Percentiles rank a stretch among this genome's conserved stretches.
phyloP scores from a whole-genome alignment of 2,888 invertebrate genomes.

The Orchesellides sinensis region DNA sequence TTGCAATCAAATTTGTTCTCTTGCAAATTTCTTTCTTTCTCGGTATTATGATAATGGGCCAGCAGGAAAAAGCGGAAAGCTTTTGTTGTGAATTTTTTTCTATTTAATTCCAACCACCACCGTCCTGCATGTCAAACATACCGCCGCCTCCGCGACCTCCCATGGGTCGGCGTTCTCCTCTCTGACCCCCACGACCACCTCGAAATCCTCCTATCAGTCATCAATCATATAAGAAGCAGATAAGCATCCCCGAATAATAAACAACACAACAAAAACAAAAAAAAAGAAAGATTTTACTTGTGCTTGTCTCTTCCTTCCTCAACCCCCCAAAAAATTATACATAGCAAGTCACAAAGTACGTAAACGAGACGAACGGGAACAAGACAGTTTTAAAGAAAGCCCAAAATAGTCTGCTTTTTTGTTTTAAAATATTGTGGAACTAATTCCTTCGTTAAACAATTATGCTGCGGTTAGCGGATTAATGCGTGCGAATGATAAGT shows the following conservation, averaged over 20 bases:
- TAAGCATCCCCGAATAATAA: slow-evolving; percentile 66
- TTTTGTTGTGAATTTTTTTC: slow-evolving; percentile 54
- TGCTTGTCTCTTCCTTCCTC: slow-evolving; percentile 63
- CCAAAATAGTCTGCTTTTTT: neutral
- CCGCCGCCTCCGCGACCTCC: slow-evolving; percentile 71
- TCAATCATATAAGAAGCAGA: slow-evolving; percentile 67
- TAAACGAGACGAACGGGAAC: slow-evolving; percentile 70
- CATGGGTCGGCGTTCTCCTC: slow-evolving; percentile 75
- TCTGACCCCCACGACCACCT: slow-evolving; percentile 69
- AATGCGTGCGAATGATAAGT: slow-evolving; percentile 35
- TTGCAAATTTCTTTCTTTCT: too few species aligned
- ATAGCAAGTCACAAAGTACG: slow-evolving; percentile 70
- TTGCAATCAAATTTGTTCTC: slow-evolving; percentile 48
- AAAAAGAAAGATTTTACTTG: slow-evolving; percentile 54
- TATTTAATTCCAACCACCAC: slow-evolving; percentile 70
- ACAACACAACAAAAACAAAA: slow-evolving; percentile 64
- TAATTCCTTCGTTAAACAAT: too few species aligned
- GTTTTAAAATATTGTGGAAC: too few species aligned
- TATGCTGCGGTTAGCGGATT: neutral
- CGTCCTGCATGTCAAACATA: slow-evolving; percentile 69
- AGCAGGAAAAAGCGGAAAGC: slow-evolving; percentile 68
- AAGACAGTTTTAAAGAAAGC: slow-evolving; percentile 56
- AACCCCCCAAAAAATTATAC: slow-evolving; percentile 50
- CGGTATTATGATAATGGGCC: slow-evolving; percentile 64
- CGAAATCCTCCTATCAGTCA: slow-evolving; percentile 69